Percentiles rank a stretch among this genome's conserved stretches.
phyloP scores from a whole-genome alignment of 1,140 invertebrate species.

The Microplitis mediator region DNA sequence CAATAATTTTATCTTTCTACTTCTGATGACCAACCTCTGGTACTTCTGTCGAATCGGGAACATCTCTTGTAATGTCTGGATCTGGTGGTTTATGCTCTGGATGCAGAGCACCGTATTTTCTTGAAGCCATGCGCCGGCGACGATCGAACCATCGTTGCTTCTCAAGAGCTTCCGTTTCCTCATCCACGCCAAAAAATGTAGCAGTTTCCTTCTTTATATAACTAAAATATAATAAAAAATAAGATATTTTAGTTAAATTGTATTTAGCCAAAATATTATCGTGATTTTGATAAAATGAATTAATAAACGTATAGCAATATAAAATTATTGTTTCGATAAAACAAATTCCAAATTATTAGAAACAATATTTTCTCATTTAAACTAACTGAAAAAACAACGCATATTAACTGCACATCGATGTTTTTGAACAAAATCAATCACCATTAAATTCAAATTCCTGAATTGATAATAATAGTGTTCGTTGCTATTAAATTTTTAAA shows the following conservation, averaged over 20 bases:
- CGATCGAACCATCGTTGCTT: constrained; percentile 76
- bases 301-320: no score
- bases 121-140: constrained; percentile 73
- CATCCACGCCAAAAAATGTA: constrained; percentile 79
- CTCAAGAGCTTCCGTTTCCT: constrained; percentile 73
- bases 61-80: constrained; percentile 67
- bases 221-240: constrained; percentile 43
- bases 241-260: not conserved
- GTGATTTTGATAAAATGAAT: no score
- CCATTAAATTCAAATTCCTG: no score
- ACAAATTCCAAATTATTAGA: no score
- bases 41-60: constrained; percentile 56
- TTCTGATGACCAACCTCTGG: constrained; percentile 46
- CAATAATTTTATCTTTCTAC: no score
- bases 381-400: no score
- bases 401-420: no score
- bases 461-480: no score
- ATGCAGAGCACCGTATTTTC: constrained; percentile 71
- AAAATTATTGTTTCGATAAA: no score
- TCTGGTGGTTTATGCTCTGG: constrained; percentile 66
- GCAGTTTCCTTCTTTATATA: constrained; percentile 79
- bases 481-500: no score
- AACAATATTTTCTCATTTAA: no score
- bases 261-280: not conserved
- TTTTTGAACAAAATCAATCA: no score